Base-by-base conservation (phyloP, 2,113 vertebrate species). In the Poecilia latipinna region DNA sequence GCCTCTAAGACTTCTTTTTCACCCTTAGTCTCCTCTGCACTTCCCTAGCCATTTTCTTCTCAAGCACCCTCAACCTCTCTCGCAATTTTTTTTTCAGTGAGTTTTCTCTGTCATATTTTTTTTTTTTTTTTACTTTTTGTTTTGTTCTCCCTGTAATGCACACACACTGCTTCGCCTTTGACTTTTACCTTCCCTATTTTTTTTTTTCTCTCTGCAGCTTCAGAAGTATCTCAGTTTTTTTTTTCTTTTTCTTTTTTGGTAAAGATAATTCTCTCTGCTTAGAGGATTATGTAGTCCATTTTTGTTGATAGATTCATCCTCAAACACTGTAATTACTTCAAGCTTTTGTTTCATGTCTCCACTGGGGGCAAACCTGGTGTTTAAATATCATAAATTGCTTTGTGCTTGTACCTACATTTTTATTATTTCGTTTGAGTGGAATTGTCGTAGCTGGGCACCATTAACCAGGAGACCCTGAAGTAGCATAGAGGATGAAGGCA, bases 381-480 rank as follows among this genome's bases (percentile, higher is more conserved):
- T 83, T 87, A 75, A 80, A 84, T 31, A 31, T 51, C 17, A 82
- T 77, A 77, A 86, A 88, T 86, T 76, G 77, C 64, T 64, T 77
- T 26, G 75, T 26, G 28, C 65, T 80, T 83, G 83, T 79, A 78
- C 90, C 85, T 82, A 42, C 70, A 73, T 77, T 82, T 70, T 72
- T 78, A 79, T 70, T 68, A 86, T 88, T 82, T 78, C 71, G 62
- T 84, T 91, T 87, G 83, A 91, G 87, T 83, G 67, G 80, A 81
- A 82, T 74, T 85, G 91, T 89, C 82, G 85, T 89, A 89, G 83
- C 78, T 64, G 33, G 82, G 57, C 88, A 78, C 70, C 72, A 87
- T 90, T 91, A 90, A 90, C 39, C 74, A 82, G 64, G 71, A 91
- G 75, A 82, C 75, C 86, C 39, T 77, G 84, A 89, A 88, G 89